phyloP scores from a whole-genome alignment of 2,113 vertebrate species.

The Xiphorhynchus elegans region DNA sequence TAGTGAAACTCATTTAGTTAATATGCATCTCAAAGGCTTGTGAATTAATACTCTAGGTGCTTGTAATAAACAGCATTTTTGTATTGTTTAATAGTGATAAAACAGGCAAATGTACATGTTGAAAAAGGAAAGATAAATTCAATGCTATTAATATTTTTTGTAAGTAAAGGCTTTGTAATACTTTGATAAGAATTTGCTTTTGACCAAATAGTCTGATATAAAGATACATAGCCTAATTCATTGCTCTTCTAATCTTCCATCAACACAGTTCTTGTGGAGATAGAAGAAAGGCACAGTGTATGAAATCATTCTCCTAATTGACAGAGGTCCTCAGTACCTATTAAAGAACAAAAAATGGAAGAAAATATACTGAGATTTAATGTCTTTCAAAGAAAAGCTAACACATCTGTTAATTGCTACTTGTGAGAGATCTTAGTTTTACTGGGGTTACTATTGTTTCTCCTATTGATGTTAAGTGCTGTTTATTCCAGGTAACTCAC shows the following conservation, averaged over 20 bases:
- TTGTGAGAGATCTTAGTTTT: neutral
- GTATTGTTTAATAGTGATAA: neutral
- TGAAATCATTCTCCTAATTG: neutral
- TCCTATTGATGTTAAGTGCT: fast-evolving
- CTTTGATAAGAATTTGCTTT: neutral
- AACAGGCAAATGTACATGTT: neutral
- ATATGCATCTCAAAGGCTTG: neutral
- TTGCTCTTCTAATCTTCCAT: neutral
- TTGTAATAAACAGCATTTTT: neutral
- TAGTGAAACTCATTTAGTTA: neutral
- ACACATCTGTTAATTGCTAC: neutral
- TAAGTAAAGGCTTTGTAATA: neutral
- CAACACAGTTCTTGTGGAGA: fast-evolving
- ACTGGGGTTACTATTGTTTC: neutral
- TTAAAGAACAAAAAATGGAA: neutral
- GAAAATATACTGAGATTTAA: neutral
- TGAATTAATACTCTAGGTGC: neutral
- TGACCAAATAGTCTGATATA: neutral
- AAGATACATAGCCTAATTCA: neutral
- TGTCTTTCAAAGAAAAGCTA: neutral
- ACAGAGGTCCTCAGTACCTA: neutral
- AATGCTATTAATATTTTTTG: neutral
- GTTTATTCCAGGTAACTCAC: neutral
- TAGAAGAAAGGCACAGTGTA: neutral
- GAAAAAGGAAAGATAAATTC: neutral